A percentile compares a stretch with the other conserved stretches of the same genome.
These are phyloP conservation scores for Hippopotamyrus pictus DNA, from an alignment of 2,797 vertebrate genomes.

Conservation along the genomic window DNA sequence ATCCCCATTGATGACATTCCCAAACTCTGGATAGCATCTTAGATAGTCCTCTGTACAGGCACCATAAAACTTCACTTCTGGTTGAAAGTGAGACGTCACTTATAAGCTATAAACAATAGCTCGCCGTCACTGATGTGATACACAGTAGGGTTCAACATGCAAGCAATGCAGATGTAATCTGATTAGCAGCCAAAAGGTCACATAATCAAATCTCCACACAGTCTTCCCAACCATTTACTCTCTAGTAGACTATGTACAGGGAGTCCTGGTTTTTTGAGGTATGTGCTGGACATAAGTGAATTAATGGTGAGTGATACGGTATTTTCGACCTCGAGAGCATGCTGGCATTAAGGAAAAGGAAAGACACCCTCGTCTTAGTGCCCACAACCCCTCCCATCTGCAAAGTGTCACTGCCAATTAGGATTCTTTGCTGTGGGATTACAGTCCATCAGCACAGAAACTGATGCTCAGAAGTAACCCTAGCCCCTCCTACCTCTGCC, in stretches of 20 bases:
- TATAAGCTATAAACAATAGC: neutral
- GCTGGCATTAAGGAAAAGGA: conserved; percentile 34
- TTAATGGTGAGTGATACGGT: neutral
- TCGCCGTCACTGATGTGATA: neutral
- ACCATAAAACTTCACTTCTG: neutral
- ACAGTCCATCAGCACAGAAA: conserved; percentile 56
- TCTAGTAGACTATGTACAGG: neutral
- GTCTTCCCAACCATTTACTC: neutral
- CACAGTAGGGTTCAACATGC: neutral
- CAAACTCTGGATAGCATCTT: neutral
- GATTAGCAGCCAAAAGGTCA: neutral
- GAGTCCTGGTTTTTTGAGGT: neutral
- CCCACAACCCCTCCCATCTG: conserved; percentile 53
- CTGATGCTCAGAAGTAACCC: conserved; percentile 50
- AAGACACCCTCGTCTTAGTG: conserved; percentile 11
- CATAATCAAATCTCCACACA: neutral
- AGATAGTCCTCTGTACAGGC: neutral
- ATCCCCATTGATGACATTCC: neutral
- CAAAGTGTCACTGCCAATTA: conserved; percentile 57
- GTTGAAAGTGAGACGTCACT: neutral
- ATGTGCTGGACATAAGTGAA: neutral
- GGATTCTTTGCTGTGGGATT: conserved; percentile 46
- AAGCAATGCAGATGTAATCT: conserved; percentile 2
- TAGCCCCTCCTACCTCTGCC: conserved; percentile 33
- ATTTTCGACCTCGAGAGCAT: conserved; percentile 39